Conservation (phyloP, 2,888 invertebrate genomes). For the Rotaria sp. region DNA sequence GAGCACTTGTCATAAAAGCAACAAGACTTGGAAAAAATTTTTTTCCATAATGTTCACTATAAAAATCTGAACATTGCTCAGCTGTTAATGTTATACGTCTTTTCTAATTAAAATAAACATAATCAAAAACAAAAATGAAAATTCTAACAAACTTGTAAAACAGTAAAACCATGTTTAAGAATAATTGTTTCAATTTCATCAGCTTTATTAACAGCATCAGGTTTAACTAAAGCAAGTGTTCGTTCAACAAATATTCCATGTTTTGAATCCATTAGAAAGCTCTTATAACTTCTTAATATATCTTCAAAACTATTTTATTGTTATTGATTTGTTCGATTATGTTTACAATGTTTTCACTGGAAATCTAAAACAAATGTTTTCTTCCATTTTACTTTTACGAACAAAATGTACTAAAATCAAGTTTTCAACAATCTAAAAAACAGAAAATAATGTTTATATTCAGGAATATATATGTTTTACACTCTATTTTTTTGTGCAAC, state of each 20-base stretch:
- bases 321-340: neutral
- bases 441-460: too few species aligned
- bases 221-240: slow-evolving; percentile 74
- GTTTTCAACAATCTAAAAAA: too few species aligned
- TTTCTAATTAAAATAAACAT: slow-evolving; percentile 46
- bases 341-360: too few species aligned
- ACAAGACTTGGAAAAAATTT: slow-evolving; percentile 71
- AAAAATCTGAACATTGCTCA: slow-evolving; percentile 78
- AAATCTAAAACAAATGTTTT: too few species aligned
- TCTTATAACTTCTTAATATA: neutral
- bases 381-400: too few species aligned
- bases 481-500: too few species aligned
- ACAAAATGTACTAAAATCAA: too few species aligned
- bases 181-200: slow-evolving; percentile 69
- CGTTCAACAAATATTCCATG: slow-evolving; percentile 53
- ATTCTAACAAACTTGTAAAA: slow-evolving; percentile 61
- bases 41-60: slow-evolving; percentile 67
- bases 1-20: slow-evolving; percentile 67
- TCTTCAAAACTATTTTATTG: neutral
- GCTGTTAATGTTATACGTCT: slow-evolving; percentile 68
- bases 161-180: slow-evolving; percentile 65
- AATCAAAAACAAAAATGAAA: too few species aligned
- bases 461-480: too few species aligned
- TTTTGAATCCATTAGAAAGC: neutral
- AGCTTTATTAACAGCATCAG: slow-evolving; percentile 68